Evolutionary conservation across 2,113 vertebrate genomes (phyloP).

Genomic region (Semnornis frantzii): DNA sequence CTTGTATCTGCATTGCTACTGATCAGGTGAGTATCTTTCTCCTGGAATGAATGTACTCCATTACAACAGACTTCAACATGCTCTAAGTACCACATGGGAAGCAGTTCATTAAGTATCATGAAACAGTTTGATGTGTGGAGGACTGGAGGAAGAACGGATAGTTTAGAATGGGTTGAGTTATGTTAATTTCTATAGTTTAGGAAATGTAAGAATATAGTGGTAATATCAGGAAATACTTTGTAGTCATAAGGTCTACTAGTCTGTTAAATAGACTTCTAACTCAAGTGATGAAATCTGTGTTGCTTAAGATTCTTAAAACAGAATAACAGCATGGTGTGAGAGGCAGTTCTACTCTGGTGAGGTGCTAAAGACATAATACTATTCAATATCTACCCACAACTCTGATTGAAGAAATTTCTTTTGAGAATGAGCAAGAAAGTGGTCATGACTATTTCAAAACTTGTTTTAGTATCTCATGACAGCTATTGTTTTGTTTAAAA

Average conservation of each 20-base stretch:
- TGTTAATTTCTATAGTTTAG: background rate
- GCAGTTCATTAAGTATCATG: background rate
- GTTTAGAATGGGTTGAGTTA: background rate
- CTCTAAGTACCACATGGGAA: background rate
- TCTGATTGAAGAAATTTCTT: conserved; percentile 34
- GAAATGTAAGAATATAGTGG: background rate
- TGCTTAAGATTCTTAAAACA: conserved; percentile 40
- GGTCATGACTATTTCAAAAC: background rate
- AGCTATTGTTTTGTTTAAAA: conserved; percentile 18
- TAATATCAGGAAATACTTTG: background rate
- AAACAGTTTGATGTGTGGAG: background rate
- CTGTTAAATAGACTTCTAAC: conserved; percentile 30
- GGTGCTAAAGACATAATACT: background rate
- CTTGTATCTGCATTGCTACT: background rate
- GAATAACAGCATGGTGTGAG: background rate
- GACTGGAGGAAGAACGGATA: background rate
- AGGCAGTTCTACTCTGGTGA: background rate
- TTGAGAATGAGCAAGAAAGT: background rate
- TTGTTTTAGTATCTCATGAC: background rate
- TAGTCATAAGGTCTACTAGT: background rate
- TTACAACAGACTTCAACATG: background rate
- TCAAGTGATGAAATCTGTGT: background rate
- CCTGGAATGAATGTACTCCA: background rate
- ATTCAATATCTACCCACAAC: background rate
- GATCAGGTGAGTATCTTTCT: background rate